Conservation (phyloP, 2,113 vertebrate species). For the Rhizomys pruinosus region DNA sequence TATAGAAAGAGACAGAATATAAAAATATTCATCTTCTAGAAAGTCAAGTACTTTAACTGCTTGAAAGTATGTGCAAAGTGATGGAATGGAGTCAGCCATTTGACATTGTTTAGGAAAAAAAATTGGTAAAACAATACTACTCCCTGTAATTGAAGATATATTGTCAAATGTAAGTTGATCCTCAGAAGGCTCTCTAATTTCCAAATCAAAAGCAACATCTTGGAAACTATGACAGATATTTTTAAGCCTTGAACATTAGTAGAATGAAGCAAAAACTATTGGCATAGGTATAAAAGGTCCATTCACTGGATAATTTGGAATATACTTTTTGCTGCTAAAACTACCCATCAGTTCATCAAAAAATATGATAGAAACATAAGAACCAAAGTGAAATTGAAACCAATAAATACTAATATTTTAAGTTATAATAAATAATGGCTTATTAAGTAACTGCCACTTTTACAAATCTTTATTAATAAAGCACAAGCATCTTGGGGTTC, state of each 20-base stretch:
- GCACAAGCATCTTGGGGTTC: not conserved
- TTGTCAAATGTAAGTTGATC: no score
- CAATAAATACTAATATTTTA: not conserved
- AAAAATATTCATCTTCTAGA: not conserved
- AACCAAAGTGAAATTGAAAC: not conserved
- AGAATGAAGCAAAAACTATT: no score
- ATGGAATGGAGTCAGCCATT: not conserved
- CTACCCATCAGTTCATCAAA: not conserved
- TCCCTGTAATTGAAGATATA: not conserved
- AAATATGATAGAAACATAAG: not conserved
- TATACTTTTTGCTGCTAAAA: not conserved
- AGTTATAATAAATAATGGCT: not conserved
- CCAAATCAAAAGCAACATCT: not conserved
- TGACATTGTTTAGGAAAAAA: not conserved
- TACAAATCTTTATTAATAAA: conserved; percentile 3
- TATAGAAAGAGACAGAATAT: not conserved
- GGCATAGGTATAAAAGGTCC: not conserved
- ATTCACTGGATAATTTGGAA: not conserved
- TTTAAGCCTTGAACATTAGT: no score
- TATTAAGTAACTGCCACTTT: not conserved
- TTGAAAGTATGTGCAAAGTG: not conserved
- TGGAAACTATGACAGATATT: no score
- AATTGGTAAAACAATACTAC: not conserved
- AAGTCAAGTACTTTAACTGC: not conserved
- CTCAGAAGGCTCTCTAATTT: not conserved